These are phyloP conservation scores for Drosophila tanythrix DNA, from an alignment of 2,888 invertebrate genomes.

Conservation along the genomic window DNA sequence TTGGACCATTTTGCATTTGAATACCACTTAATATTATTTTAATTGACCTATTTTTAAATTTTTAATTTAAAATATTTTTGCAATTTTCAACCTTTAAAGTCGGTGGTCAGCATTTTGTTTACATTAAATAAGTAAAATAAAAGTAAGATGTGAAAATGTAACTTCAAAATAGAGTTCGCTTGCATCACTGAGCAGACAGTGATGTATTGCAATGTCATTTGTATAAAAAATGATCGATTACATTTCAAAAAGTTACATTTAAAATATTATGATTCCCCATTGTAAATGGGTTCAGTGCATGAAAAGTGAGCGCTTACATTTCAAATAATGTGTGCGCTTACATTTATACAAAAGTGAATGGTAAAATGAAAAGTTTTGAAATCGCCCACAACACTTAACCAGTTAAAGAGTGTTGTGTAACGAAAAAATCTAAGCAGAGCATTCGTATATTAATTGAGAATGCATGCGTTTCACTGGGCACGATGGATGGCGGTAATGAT, in stretches of 20 bases:
- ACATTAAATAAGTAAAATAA: not conserved
- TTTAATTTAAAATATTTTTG: not conserved
- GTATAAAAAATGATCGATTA: not conserved
- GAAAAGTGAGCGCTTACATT: not conserved
- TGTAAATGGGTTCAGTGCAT: not conserved
- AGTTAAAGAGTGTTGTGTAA: not conserved
- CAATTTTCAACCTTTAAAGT: not conserved
- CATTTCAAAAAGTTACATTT: not conserved
- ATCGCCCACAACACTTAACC: not conserved
- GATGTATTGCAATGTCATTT: not conserved
- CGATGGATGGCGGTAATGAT: not conserved
- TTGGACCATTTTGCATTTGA: not conserved
- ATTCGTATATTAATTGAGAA: not conserved
- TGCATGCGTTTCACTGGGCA: not conserved
- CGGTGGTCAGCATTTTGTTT: not conserved
- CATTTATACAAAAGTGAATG: not conserved
- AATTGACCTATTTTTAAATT: not conserved
- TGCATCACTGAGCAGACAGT: not conserved
- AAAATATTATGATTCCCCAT: not conserved
- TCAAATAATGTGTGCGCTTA: not conserved
- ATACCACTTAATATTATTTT: too few relatives aligned
- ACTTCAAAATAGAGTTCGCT: not conserved
- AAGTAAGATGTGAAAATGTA: not conserved
- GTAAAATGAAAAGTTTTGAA: not conserved
- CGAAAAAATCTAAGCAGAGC: not conserved